A percentile compares a stretch with the other conserved stretches of the same genome.
Conservation (phyloP, 2,888 invertebrate species). For the Dyspetes luteomarginatus region DNA sequence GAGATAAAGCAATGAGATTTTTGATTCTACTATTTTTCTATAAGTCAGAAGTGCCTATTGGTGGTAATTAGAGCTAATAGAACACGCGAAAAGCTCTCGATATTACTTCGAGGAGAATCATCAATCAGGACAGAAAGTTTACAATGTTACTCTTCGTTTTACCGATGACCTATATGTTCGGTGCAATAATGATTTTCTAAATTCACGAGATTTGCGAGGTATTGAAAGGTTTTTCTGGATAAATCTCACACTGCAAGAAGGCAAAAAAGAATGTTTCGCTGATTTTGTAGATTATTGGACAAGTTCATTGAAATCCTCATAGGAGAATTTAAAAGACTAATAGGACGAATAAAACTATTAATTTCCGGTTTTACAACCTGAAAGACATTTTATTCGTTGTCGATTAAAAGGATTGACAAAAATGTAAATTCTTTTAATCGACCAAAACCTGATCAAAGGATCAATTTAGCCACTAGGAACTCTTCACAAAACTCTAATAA, state of each 20-base stretch:
- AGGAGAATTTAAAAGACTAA: too few relatives aligned
- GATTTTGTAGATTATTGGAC: too few relatives aligned
- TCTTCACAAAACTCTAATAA: background rate
- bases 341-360: too few relatives aligned
- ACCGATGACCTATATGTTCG: background rate
- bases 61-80: constrained; percentile 28
- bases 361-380: too few relatives aligned
- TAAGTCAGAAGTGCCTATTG: too few relatives aligned
- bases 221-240: background rate
- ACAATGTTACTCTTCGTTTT: constrained; percentile 31
- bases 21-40: background rate
- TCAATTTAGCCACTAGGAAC: background rate
- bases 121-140: background rate
- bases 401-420: too few relatives aligned
- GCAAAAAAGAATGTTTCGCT: too few relatives aligned
- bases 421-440: too few relatives aligned
- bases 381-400: too few relatives aligned
- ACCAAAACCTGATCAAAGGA: too few relatives aligned
- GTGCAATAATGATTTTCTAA: constrained; percentile 2
- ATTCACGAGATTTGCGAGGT: background rate
- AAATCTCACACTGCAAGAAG: too few relatives aligned
- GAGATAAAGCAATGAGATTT: background rate
- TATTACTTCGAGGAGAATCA: background rate
- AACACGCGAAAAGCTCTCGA: background rate
- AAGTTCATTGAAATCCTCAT: too few relatives aligned